Evolutionary conservation across 2,797 vertebrate genomes (phyloP).

Genomic region (Pipistrellus kuhlii): DNA sequence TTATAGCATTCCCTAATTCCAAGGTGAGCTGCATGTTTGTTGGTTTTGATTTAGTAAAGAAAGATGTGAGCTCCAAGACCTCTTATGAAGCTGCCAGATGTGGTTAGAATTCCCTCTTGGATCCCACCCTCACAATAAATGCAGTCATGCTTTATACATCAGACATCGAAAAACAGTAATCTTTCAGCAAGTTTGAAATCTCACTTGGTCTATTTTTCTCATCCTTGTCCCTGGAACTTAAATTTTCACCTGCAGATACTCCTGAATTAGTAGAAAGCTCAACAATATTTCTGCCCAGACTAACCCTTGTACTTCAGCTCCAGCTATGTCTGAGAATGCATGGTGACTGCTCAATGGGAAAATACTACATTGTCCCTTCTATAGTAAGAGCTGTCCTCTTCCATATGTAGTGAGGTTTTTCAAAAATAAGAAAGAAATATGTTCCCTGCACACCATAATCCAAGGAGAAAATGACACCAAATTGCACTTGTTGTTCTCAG

Average conservation of each 20-base stretch:
- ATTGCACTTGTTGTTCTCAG: slow-evolving; percentile 53
- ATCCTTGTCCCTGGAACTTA: slow-evolving; percentile 29
- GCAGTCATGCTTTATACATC: background rate
- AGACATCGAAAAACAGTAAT: background rate
- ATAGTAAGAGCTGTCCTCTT: background rate
- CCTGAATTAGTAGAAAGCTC: slow-evolving; percentile 11
- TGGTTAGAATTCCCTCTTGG: background rate
- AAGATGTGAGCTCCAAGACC: background rate
- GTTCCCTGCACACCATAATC: background rate
- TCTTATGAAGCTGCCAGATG: background rate
- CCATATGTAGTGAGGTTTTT: background rate
- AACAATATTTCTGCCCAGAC: slow-evolving; percentile 39
- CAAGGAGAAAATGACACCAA: slow-evolving; percentile 57
- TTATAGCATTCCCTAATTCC: background rate
- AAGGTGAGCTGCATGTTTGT: background rate
- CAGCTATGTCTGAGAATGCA: background rate
- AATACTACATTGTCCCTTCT: background rate
- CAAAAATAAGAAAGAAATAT: slow-evolving; percentile 59
- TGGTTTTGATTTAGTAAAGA: slow-evolving; percentile 15
- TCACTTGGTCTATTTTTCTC: slow-evolving; percentile 10
- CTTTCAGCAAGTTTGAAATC: slow-evolving; percentile 15
- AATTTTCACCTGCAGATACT: background rate
- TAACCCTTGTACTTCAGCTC: background rate
- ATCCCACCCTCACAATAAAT: background rate
- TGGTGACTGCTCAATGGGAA: background rate